A percentile compares a stretch with the other conserved stretches of the same genome.
These are phyloP conservation scores for Macrophya alboannulata DNA, from an alignment of 2,888 invertebrate genomes.

Conservation along the genomic window DNA sequence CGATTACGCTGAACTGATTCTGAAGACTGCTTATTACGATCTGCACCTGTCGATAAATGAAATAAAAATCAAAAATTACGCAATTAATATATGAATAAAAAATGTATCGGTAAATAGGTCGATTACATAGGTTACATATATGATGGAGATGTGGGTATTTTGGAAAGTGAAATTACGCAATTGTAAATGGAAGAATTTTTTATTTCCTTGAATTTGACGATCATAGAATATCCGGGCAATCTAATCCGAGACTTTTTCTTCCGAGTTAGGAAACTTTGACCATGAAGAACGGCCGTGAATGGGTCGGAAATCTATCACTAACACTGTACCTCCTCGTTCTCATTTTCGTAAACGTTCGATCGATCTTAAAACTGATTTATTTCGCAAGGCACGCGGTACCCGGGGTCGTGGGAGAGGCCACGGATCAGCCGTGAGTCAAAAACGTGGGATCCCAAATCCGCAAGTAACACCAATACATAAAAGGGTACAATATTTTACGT, in stretches of 20 bases:
- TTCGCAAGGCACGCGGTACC: conserved; percentile 9
- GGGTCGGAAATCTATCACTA: neutral
- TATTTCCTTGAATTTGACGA: neutral
- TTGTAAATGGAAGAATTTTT: neutral
- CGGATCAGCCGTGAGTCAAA: conserved; percentile 2
- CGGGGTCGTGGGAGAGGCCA: conserved; percentile 30
- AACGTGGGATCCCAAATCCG: neutral
- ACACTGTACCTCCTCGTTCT: neutral
- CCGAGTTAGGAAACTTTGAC: neutral
- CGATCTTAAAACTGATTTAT: conserved; percentile 23
- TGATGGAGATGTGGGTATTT: neutral
- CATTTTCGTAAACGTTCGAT: neutral
- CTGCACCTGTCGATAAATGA: conserved; percentile 1
- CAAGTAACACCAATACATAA: neutral
- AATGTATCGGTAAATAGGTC: neutral
- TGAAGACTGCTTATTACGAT: neutral
- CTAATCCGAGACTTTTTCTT: neutral
- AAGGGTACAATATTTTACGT: neutral
- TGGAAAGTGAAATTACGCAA: neutral
- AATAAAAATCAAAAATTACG: neutral
- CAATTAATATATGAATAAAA: no score
- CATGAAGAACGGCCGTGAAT: neutral
- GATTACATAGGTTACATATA: neutral
- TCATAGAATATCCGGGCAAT: neutral
- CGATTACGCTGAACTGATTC: neutral